phyloP scores from a whole-genome alignment of 2,888 invertebrate genomes.

The Sinopyrophorus schimmeli region DNA sequence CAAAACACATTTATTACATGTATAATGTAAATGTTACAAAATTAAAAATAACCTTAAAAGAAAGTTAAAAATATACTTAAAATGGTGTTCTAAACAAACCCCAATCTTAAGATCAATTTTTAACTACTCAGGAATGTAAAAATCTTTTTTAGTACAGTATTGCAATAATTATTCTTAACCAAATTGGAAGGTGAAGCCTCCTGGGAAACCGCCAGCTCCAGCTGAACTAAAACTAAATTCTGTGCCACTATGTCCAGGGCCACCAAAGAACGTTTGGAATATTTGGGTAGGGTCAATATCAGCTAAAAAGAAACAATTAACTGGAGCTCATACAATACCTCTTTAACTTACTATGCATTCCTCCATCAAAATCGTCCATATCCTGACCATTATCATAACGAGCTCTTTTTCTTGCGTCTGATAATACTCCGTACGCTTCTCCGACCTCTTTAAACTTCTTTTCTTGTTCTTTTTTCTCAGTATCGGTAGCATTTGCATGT shows the following conservation, averaged over 20 bases:
- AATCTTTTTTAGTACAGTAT: too few relatives aligned
- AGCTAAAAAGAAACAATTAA: conserved; percentile 54
- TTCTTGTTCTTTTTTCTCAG: conserved; percentile 88
- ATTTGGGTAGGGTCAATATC: conserved; percentile 83
- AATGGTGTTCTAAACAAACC: too few relatives aligned
- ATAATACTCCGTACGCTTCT: conserved; percentile 92
- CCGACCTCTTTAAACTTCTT: conserved; percentile 94
- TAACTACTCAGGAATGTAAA: too few relatives aligned
- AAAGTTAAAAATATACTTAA: too few relatives aligned
- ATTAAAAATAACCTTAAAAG: too few relatives aligned
- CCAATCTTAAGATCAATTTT: too few relatives aligned
- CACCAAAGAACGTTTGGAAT: conserved; percentile 82
- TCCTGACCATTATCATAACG: conserved; percentile 93
- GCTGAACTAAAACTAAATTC: conserved; percentile 61
- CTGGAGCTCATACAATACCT: too few relatives aligned
- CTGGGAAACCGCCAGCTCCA: conserved; percentile 58
- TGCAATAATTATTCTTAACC: too few relatives aligned
- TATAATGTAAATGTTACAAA: too few relatives aligned
- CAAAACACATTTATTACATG: too few relatives aligned
- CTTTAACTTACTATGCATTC: conserved; percentile 53
- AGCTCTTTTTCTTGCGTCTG: conserved; percentile 86
- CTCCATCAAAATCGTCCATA: conserved; percentile 72
- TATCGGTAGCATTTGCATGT: conserved; percentile 84
- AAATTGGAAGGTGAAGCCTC: conserved; percentile 72
- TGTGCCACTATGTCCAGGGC: conserved; percentile 56